Evolutionary conservation across 2,888 invertebrate genomes (phyloP).

Genomic region (Epinotia nisella): DNA sequence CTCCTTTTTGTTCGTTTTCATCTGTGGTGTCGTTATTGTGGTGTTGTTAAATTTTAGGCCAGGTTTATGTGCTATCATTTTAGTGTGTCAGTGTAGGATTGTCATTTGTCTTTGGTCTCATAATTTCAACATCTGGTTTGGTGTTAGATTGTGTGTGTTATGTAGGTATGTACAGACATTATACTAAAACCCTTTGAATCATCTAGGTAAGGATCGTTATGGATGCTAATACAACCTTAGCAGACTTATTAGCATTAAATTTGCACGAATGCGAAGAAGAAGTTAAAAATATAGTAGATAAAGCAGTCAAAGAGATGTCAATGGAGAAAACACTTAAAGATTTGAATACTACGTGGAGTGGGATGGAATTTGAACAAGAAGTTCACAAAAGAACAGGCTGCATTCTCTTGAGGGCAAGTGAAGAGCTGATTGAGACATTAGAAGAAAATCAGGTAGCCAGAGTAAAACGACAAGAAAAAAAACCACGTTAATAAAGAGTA

Average conservation of each 20-base stretch:
- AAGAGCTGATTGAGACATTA: conserved; percentile 97
- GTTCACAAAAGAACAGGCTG: conserved; percentile 94
- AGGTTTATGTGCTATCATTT: conserved; percentile 18
- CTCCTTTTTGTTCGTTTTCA: not conserved
- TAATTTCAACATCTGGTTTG: not conserved
- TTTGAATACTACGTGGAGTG: conserved; percentile 95
- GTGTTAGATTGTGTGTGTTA: conserved; percentile 6
- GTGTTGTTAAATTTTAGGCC: not conserved
- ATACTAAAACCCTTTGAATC: conserved; percentile 43
- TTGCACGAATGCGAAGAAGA: conserved; percentile 99
- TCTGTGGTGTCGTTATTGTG: conserved; percentile 10
- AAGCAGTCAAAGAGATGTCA: conserved; percentile 99
- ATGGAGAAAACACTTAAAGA: conserved; percentile 98
- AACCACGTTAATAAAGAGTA: not conserved
- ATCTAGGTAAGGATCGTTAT: conserved; percentile 95
- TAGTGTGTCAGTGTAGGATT: conserved; percentile 8
- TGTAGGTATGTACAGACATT: not conserved
- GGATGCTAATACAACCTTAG: conserved; percentile 95
- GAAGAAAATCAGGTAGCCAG: conserved; percentile 96
- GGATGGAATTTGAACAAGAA: conserved; percentile 97
- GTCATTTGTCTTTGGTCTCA: conserved; percentile 8
- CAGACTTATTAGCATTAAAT: conserved; percentile 95
- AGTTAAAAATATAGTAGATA: conserved; percentile 98
- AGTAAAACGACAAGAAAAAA: not conserved
- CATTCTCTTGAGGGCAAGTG: conserved; percentile 93